Percentiles rank a stretch among this genome's conserved stretches.
Conservation (phyloP, 2,113 vertebrate genomes). For the Indri indri region DNA sequence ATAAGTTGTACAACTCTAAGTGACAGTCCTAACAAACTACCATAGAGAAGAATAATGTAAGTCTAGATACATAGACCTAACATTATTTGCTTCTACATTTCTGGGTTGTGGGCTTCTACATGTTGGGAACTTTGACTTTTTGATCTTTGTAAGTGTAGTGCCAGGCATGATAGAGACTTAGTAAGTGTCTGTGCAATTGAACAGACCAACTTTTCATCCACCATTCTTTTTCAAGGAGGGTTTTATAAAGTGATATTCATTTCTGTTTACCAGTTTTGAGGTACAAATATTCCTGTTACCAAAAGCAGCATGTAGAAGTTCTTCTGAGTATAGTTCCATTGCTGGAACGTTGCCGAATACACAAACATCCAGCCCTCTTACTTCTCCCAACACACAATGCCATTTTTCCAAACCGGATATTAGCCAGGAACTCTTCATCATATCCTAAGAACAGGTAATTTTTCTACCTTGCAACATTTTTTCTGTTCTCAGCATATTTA, state of each 20-base stretch:
- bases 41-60: neutral
- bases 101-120: neutral
- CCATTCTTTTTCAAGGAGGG: neutral
- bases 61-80: neutral
- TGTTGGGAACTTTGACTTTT: neutral
- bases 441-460: neutral
- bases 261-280: neutral
- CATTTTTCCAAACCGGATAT: neutral
- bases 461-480: neutral
- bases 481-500: conserved; percentile 20
- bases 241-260: conserved; percentile 2
- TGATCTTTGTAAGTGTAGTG: neutral
- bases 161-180: neutral
- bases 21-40: neutral
- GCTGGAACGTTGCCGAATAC: neutral
- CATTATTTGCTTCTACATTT: neutral
- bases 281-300: neutral
- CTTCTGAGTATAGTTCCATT: neutral
- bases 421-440: neutral
- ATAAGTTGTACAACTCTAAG: neutral
- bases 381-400: neutral
- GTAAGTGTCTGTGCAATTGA: neutral
- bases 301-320: neutral
- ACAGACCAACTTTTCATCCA: neutral
- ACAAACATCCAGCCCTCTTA: neutral